Conservation (phyloP, 2,888 invertebrate genomes). For the Protodeltote pygarga region DNA sequence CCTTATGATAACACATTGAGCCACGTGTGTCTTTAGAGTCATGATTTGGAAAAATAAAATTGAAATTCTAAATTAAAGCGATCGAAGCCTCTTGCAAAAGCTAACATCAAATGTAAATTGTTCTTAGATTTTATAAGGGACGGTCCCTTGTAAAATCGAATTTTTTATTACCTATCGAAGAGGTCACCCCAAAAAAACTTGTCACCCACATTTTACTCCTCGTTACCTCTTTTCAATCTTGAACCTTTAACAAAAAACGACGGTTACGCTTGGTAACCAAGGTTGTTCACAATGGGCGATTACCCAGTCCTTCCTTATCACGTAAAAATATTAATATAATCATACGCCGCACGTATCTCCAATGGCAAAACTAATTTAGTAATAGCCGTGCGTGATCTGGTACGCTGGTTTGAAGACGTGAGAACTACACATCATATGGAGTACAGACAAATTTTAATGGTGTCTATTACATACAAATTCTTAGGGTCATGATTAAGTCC, state of each 20-base stretch:
- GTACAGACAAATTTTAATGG: background rate
- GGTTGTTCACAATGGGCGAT: constrained; percentile 9
- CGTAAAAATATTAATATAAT: constrained; percentile 36
- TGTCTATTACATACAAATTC: background rate
- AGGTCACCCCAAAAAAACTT: constrained; percentile 8
- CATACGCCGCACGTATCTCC: constrained; percentile 21
- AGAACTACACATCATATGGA: background rate
- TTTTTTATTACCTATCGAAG: constrained; percentile 3
- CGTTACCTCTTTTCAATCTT: constrained; percentile 3
- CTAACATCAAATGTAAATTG: too few species aligned
- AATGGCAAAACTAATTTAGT: constrained; percentile 26
- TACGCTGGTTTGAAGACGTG: background rate
- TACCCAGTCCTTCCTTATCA: constrained; percentile 23
- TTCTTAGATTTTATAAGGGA: too few species aligned
- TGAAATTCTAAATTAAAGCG: too few species aligned
- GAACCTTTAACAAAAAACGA: constrained; percentile 12
- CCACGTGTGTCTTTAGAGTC: too few species aligned
- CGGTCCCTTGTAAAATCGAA: too few species aligned
- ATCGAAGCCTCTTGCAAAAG: too few species aligned
- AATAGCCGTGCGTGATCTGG: constrained; percentile 20
- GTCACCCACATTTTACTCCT: background rate
- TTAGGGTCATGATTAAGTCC: too few species aligned
- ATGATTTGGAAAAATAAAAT: too few species aligned
- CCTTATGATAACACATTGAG: too few species aligned
- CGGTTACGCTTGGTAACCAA: constrained; percentile 32